Base-by-base conservation (phyloP, 2,888 invertebrate species). In the Nemoura dubitans region DNA sequence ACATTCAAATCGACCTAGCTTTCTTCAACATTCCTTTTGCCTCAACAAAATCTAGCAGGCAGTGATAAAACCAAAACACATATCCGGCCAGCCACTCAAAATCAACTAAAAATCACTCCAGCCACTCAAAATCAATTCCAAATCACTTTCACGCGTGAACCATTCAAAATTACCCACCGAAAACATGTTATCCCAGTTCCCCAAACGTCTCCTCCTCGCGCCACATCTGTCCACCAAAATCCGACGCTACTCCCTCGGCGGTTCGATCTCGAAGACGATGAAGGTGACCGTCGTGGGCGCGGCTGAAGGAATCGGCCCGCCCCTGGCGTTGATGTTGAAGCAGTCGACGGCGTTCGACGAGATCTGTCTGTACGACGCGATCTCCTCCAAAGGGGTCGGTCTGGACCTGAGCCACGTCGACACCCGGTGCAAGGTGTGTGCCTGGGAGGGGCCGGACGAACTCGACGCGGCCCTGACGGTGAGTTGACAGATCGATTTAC, bases 351-450 rank as follows among this genome's bases (percentile, higher is more conserved):
- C 76, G 76, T 28, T 86, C 5, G 42, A 86, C 76, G 83, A 86
- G 83, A 28, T 86, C 14, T 42, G 83, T 30, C 28, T 86, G 16
- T 86, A 86, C 83, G 86, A 86, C 76, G 43, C 83, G 5, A 10
- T 25, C 0, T 5, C 5, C 76, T 29, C 86, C 26, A 82, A 80
- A 28, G 86, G 83, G 28, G 83, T 86, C 26, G 86, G 76, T 16
- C 29, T 86, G 76, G 86, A 86, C 36, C n/a, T 86, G 76, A 83
- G 86, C 30, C 86, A 86, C n/a, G 59, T 86, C n/a, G 83, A 86
- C 83, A 86, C 86, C 2, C 82, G 59, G 83, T 86, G 86, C 27
- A 43, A 76, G 6, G 76, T 86, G 1, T 82, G 83, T 29, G 59
- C 83, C 5, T 86, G 26, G 29, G 43, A 36, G 21, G 86, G 86